Base-by-base conservation (phyloP, 1,140 invertebrate species). In the Heterodera schachtii region DNA sequence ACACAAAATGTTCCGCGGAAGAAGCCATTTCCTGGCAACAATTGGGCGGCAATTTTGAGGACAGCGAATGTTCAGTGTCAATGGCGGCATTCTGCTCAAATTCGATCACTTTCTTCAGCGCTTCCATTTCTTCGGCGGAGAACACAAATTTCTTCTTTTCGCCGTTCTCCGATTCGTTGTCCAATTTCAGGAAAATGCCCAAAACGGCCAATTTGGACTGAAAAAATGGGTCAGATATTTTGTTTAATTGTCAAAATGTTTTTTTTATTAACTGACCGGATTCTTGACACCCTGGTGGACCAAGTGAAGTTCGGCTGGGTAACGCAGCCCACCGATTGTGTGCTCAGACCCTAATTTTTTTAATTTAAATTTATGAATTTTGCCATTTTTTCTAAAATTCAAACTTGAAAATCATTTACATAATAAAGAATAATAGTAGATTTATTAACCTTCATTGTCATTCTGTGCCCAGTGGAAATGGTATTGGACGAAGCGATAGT, bases 401-500 rank as follows among this genome's bases (percentile, higher is more conserved):
- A 31, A 31, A 31, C 31, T 31, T 31, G 31, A 31, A 31, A 31
- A 31, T 31, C 31, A 31, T 31, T 31, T 64, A 16, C 16, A 31
- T 76, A 6, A 44, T 75, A 66, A 21, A 19, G 13, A 44, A 49
- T n/a, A 76, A 49, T n/a, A 76, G 41, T 13, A 76, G 13, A 11
- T 76, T 16, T 57, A 8, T 21, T 44, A 19, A 76, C 82, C 82
- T 69, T 85, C 83, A 52, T 84, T 82, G 71, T 89, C 88, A 64
- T 89, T 78, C 73, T 86, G 84, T 43, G 84, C 84, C 87, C 87
- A 88, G 52, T 88, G 87, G 74, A 84, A 88, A 64, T 88, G 87
- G 47, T 88, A 88, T 75, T 88, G 87, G 43, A 88, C 75, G 49
- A 88, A 85, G 8, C 84, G 86, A 71, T 88, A 88, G 64, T 82